These are phyloP conservation scores for Agrenia bidenticulata DNA, from an alignment of 2,888 invertebrate species.

Conservation along the genomic window DNA sequence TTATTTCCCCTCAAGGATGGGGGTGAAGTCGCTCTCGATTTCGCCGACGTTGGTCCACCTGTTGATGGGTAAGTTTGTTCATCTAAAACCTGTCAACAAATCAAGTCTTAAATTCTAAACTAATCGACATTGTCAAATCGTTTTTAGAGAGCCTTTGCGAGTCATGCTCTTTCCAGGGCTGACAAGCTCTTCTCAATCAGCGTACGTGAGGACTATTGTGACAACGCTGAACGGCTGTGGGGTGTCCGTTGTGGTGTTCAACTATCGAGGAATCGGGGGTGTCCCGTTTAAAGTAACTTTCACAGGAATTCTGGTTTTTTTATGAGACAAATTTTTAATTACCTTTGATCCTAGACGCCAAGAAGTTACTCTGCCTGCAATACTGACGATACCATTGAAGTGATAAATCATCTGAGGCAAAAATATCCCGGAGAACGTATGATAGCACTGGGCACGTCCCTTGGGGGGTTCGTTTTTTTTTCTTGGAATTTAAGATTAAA, in stretches of 20 bases:
- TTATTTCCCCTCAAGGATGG: slow-evolving; percentile 70
- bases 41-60: no score
- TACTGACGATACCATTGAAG: slow-evolving; percentile 74
- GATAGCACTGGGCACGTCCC: slow-evolving; percentile 76
- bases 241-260: slow-evolving; percentile 72
- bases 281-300: slow-evolving; percentile 64
- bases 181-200: slow-evolving; percentile 73
- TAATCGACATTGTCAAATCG: no score
- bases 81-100: background rate
- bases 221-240: slow-evolving; percentile 65
- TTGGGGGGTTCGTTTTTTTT: slow-evolving; percentile 68
- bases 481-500: no score
- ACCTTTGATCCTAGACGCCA: slow-evolving; percentile 64
- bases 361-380: slow-evolving; percentile 80
- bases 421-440: slow-evolving; percentile 65
- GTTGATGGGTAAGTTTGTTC: no score
- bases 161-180: slow-evolving; percentile 65
- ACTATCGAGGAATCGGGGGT: slow-evolving; percentile 75
- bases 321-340: no score
- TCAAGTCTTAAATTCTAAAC: no score
- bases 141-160: slow-evolving; percentile 19
- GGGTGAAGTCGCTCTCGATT: slow-evolving; percentile 76
- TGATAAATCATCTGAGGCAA: slow-evolving; percentile 66
- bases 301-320: slow-evolving; percentile 1
- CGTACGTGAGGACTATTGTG: slow-evolving; percentile 76